phyloP scores from a whole-genome alignment of 2,888 invertebrate species.

The Cryptosula pallasiana region DNA sequence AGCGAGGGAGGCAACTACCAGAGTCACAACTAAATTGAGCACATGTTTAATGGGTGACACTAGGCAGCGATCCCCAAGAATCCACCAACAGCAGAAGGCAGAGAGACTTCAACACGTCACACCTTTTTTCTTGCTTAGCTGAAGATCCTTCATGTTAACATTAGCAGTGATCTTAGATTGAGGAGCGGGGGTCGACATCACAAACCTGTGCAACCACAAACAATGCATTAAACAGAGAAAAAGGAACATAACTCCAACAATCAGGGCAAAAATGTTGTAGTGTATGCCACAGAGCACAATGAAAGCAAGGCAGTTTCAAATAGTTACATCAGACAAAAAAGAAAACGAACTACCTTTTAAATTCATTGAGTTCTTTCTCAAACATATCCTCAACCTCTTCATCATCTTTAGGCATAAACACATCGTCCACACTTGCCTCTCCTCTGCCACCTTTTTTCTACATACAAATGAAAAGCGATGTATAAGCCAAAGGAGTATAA shows the following conservation, averaged over 20 bases:
- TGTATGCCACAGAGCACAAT: too few species aligned
- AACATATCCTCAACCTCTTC: constrained; percentile 74
- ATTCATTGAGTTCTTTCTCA: constrained; percentile 76
- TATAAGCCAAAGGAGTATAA: neutral
- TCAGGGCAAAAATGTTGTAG: too few species aligned
- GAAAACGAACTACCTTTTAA: constrained; percentile 62
- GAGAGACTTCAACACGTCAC: neutral
- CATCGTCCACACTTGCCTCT: constrained; percentile 58
- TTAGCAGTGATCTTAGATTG: constrained; percentile 61
- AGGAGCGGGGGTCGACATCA: neutral
- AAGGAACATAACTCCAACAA: too few species aligned
- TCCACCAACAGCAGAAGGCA: too few species aligned
- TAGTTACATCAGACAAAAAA: too few species aligned
- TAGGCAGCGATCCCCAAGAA: too few species aligned
- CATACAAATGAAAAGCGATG: neutral
- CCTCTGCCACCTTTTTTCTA: neutral
- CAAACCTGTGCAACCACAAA: constrained; percentile 16
- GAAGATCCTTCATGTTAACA: constrained; percentile 70
- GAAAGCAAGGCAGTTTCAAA: too few species aligned
- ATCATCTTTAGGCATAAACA: constrained; percentile 72
- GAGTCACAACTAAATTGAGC: neutral
- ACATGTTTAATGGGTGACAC: too few species aligned
- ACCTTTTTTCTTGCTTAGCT: constrained; percentile 42
- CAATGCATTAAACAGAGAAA: too few species aligned
- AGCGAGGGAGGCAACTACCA: neutral